Percentiles rank a stretch among this genome's conserved stretches.
phyloP scores from a whole-genome alignment of 2,888 invertebrate genomes.

The Plusia festucae region DNA sequence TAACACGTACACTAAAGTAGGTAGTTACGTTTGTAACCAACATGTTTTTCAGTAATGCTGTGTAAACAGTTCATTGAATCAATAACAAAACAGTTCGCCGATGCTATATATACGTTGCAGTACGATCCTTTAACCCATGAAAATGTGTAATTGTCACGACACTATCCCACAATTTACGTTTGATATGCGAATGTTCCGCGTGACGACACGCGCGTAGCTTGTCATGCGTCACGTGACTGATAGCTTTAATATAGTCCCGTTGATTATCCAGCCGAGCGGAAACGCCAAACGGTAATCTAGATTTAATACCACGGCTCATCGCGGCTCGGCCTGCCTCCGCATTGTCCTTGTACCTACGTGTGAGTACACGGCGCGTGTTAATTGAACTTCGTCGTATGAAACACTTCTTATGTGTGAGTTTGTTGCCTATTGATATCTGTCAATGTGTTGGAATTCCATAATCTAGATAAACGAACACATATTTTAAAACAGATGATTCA shows the following conservation, averaged over 20 bases:
- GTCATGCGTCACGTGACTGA: constrained; percentile 85
- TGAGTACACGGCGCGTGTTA: constrained; percentile 37
- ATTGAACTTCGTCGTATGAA: constrained; percentile 43
- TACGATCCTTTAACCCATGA: constrained; percentile 59
- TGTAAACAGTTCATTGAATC: constrained; percentile 23
- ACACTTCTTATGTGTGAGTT: constrained; percentile 34
- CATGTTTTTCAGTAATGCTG: not conserved
- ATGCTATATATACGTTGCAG: constrained; percentile 24
- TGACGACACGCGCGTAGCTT: constrained; percentile 75
- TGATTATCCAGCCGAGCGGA: constrained; percentile 84
- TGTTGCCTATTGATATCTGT: constrained; percentile 25
- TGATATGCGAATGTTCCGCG: constrained; percentile 72
- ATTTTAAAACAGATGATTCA: constrained; percentile 11
- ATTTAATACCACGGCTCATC: constrained; percentile 86
- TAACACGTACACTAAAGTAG: not conserved
- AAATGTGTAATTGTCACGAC: constrained; percentile 69
- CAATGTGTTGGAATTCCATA: constrained; percentile 14
- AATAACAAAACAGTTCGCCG: constrained; percentile 32
- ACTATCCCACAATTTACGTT: constrained; percentile 71
- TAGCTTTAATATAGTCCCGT: constrained; percentile 88
- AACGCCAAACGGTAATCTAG: constrained; percentile 87
- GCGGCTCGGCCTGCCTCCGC: constrained; percentile 68
- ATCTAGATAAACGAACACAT: constrained; percentile 10
- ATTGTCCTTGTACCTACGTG: constrained; percentile 65
- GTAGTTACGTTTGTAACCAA: not conserved